Conservation (phyloP, 2,797 vertebrate genomes). For the Thamnophis elegans region DNA sequence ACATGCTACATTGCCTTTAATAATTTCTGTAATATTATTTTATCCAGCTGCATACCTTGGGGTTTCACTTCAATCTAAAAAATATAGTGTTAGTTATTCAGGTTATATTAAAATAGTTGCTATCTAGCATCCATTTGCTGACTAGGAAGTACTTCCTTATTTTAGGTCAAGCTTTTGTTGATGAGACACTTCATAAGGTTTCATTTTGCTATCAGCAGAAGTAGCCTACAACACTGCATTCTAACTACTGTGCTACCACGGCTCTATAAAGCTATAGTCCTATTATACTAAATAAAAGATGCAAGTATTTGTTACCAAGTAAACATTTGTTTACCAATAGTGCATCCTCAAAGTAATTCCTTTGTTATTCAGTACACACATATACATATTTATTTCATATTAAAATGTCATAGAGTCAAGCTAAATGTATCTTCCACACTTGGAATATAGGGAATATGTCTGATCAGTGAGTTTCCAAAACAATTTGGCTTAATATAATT, state of each 20-base stretch:
- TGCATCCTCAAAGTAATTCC: constrained; percentile 13
- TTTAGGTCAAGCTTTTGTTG: constrained; percentile 29
- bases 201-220: neutral
- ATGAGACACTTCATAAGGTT: neutral
- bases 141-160: constrained; percentile 27
- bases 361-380: neutral
- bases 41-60: neutral
- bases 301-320: neutral
- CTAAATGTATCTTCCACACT: neutral
- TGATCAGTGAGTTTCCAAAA: neutral
- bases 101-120: constrained; percentile 30
- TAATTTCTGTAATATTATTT: constrained; percentile 17
- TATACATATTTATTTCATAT: neutral
- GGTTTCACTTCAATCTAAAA: constrained; percentile 36
- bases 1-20: constrained; percentile 2
- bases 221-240: no score
- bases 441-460: neutral
- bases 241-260: no score
- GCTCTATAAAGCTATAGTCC: neutral
- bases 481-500: neutral
- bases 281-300: neutral
- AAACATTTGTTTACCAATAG: neutral
- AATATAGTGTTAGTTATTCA: constrained; percentile 11
- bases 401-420: neutral
- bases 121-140: neutral